phyloP scores from a whole-genome alignment of 2,888 invertebrate genomes.

The Drosophila nigricruria region DNA sequence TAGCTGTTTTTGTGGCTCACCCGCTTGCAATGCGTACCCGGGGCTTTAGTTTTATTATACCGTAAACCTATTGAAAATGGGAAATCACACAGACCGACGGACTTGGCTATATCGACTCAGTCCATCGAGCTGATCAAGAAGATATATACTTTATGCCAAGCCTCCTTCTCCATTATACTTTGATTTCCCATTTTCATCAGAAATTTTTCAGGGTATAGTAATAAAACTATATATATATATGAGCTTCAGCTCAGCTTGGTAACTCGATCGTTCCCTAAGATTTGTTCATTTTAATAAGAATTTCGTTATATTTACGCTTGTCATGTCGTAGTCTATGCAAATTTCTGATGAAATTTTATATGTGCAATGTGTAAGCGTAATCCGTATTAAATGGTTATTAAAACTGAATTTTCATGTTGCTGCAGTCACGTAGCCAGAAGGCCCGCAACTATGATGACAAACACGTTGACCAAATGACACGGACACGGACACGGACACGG shows the following conservation, averaged over 20 bases:
- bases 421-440: constrained; percentile 51
- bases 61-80: no score
- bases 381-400: constrained; percentile 47
- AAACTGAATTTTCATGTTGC: constrained; percentile 50
- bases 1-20: constrained; percentile 34
- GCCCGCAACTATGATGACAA: constrained; percentile 53
- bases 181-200: no score
- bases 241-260: background rate
- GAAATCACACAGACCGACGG: no score
- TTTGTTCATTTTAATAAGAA: constrained; percentile 2
- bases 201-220: no score
- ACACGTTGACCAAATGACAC: constrained; percentile 63
- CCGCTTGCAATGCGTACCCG: constrained; percentile 46
- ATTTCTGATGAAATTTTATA: constrained; percentile 43
- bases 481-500: constrained; percentile 51
- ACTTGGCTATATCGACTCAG: no score
- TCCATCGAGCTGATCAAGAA: no score
- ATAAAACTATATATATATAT: background rate
- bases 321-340: background rate
- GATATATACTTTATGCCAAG: no score
- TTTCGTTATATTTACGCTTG: background rate
- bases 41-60: constrained; percentile 6
- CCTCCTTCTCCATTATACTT: no score
- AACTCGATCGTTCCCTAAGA: background rate
- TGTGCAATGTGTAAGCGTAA: constrained; percentile 22